Base-by-base conservation (phyloP, 2,113 vertebrate genomes). In the Dendropsophus ebraccatus region DNA sequence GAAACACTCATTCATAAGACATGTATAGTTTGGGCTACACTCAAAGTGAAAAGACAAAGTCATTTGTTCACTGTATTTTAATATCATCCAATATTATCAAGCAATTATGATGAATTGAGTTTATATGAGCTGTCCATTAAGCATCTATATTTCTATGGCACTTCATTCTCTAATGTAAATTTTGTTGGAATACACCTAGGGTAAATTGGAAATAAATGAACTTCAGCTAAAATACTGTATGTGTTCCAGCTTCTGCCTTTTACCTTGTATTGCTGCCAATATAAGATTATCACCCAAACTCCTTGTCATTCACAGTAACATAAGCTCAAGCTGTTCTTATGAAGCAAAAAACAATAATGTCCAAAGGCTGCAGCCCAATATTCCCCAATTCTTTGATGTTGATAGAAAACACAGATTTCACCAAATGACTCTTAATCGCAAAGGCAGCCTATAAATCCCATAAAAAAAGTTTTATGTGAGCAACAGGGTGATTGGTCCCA, bases 211-310 rank as follows among this genome's bases (percentile, higher is more conserved):
- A 77, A 84, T 84, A 84, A 76, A 67, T 76, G 41, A 32, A 84
- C 30, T 76, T 32, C 23, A 16, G 78, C 47, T 45, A 47, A 65
- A 81, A 62, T 65, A 65, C 56, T 28, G 77, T 65, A 65, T 65
- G 23, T 81, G 60, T 19, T 81, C 78, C 78, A 62, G 56, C 56
- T 80, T 28, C 78, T 62, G 54, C 78, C 70, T 49, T 84, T 74
- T 77, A 84, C 73, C 41, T 77, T 77, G 73, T 77, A 67, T 30
- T 65, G 35, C 56, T 50, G 73, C 83, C 83, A 84, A 49, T 76
- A 77, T 67, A 81, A 81, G 85, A 87, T 86, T 80, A 86, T 58
- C 77, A 87, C 85, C 65, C 85, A 87, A 80, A 56, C 37, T 81
- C 25, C 65, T 86, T 80, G 69, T 86, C 37, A n/a, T 65, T 84